These are phyloP conservation scores for Cichladusa arquata DNA, from an alignment of 2,113 vertebrate genomes.

Conservation along the genomic window DNA sequence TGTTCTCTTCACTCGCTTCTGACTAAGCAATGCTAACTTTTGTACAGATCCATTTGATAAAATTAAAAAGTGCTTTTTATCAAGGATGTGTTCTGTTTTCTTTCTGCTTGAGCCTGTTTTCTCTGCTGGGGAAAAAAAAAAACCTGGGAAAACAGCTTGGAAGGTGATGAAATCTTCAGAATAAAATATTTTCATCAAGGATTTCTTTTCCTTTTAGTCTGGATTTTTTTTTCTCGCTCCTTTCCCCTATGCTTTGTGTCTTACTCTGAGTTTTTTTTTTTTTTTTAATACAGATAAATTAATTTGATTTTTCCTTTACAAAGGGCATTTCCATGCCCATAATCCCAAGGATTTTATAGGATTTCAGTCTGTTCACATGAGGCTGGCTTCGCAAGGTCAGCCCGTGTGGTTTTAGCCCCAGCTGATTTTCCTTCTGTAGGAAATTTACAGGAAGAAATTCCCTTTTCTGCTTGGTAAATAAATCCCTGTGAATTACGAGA, in stretches of 20 bases:
- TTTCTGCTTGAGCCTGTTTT: neutral
- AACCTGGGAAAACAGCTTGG: neutral
- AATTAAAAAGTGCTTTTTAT: slow-evolving; percentile 83
- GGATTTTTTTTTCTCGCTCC: neutral
- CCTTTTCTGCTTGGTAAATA: neutral
- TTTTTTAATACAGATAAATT: neutral
- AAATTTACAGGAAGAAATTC: neutral
- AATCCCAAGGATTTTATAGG: neutral
- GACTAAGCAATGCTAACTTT: slow-evolving; percentile 91
- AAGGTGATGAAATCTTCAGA: neutral
- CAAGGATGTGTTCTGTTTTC: slow-evolving; percentile 1
- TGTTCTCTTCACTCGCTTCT: slow-evolving; percentile 84
- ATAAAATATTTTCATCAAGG: neutral
- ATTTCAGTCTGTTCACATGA: slow-evolving; percentile 11
- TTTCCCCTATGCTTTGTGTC: neutral
- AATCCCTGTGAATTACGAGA: neutral
- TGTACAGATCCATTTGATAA: slow-evolving; percentile 86
- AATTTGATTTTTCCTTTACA: neutral
- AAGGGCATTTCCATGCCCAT: neutral
- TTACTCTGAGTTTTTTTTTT: neutral
- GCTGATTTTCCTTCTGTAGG: neutral
- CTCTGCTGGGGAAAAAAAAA: neutral
- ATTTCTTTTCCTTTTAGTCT: neutral
- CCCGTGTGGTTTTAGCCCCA: neutral
- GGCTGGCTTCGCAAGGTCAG: neutral